Base-by-base conservation (phyloP, 2,888 invertebrate species). In the Drosophila sordidula region DNA sequence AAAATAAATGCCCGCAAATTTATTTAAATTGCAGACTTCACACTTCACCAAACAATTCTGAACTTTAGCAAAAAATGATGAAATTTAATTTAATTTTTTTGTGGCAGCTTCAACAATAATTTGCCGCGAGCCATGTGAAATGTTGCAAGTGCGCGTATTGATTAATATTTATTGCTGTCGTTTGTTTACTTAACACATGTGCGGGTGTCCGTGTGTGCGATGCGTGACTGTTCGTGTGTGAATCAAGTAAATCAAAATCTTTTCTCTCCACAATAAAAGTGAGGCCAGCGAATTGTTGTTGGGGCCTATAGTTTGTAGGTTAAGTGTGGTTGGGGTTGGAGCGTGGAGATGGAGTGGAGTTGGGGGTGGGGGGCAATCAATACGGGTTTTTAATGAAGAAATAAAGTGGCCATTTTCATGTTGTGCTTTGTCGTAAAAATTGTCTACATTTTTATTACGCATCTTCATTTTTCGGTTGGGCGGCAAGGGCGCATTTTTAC, bases 341-440 rank as follows among this genome's bases (percentile, higher is more conserved):
- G 14, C 4, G 5, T 29, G 4, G 36, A n/a, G 36, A 36, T 1
- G 1, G 12, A 11, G 8, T 4, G 29, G 6, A 49, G 11, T 18
- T 16, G 44, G 32, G 22, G 2, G 16, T n/a, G 41, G 6, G 39
- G 39, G 66, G 49, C 87, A 80, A 83, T 88, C 88, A 80, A 84
- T 87, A 86, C 79, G 63, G 81, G 57, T 80, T 85, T 88, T 85
- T 85, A 88, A 85, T 85, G 89, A 85, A 85, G 85, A 85, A 85
- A 85, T 85, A 85, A 85, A 86, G 81, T 79, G 79, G 77, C 84
- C 84, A 79, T 84, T 79, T 80, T 70, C 74, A 72, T 86, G 75
- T 66, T 79, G 67, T 67, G 62, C 64, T 68, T 68, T 71, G 75
- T 74, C 85, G 68, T 86, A 85, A 85, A 87, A 85, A 79, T 86